Conservation (phyloP, 35 echinoderm and acorn worm species). For the Ptychodera flava region DNA sequence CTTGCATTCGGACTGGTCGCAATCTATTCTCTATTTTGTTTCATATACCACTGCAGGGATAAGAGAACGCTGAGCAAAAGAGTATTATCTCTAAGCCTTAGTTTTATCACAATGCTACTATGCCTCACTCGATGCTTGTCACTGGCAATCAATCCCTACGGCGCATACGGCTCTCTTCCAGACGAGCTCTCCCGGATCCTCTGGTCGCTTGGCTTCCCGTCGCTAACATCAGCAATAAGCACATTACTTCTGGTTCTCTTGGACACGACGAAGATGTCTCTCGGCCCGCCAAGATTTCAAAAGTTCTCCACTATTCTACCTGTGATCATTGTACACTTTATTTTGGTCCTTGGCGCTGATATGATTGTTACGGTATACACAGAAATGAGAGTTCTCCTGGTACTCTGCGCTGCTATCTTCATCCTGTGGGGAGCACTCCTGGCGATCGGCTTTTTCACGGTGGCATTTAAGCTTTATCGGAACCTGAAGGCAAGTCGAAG, state of each 20-base stretch:
- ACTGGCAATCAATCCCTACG: conserved; percentile 68
- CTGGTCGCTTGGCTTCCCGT: conserved; percentile 90
- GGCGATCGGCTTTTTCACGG: conserved; percentile 54
- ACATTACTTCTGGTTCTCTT: conserved; percentile 71
- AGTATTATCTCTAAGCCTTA: conserved; percentile 50
- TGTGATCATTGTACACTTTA: conserved; percentile 49
- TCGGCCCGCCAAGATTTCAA: conserved; percentile 78
- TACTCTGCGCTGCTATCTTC: conserved; percentile 76
- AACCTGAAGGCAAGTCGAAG: conserved; percentile 63
- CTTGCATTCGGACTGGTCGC: conserved; percentile 30
- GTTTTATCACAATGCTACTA: conserved; percentile 41
- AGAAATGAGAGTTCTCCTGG: conserved; percentile 44
- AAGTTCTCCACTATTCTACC: conserved; percentile 50
- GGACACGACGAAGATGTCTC: conserved; percentile 86
- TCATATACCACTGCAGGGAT: conserved; percentile 25
- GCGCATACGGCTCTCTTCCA: conserved; percentile 42
- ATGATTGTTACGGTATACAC: conserved; percentile 49
- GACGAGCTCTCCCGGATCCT: conserved; percentile 52
- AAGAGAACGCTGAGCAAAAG: conserved; percentile 6
- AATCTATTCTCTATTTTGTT: conserved; percentile 19
- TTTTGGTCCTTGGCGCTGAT: conserved; percentile 60
- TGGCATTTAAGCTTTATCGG: conserved; percentile 51
- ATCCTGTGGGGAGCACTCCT: conserved; percentile 66
- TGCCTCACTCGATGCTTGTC: conserved; percentile 57
- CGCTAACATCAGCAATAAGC: conserved; percentile 58